phyloP scores from a whole-genome alignment of 2,797 vertebrate species.

The Lates japonicus region DNA sequence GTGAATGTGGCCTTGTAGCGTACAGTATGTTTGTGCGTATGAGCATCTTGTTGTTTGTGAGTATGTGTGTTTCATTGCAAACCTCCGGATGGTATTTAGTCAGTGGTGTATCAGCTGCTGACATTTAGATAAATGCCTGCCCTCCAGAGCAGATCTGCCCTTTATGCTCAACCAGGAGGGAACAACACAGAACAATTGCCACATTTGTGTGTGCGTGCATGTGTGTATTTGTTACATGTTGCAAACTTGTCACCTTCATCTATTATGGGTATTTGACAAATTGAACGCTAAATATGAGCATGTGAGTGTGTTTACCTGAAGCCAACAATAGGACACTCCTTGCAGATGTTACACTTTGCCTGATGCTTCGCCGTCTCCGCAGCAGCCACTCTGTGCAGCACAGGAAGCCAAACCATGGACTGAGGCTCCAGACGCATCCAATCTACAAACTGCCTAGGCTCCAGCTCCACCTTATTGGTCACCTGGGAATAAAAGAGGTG shows the following conservation, averaged over 20 bases:
- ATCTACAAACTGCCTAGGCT: slow-evolving; percentile 93
- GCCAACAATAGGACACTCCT: slow-evolving; percentile 97
- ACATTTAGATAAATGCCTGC: slow-evolving; percentile 87
- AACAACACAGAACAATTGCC: slow-evolving; percentile 54
- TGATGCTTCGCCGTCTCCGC: slow-evolving; percentile 98
- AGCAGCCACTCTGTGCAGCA: slow-evolving; percentile 95
- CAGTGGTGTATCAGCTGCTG: slow-evolving; percentile 80
- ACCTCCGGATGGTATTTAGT: slow-evolving; percentile 80
- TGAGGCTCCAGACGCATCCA: slow-evolving; percentile 98
- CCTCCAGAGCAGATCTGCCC: slow-evolving; percentile 81
- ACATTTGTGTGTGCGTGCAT: slow-evolving; percentile 32
- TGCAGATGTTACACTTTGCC: slow-evolving; percentile 99
- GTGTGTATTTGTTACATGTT: slow-evolving; percentile 32
- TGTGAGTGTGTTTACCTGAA: slow-evolving; percentile 88
- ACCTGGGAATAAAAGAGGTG: slow-evolving; percentile 82
- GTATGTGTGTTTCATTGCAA: slow-evolving; percentile 48
- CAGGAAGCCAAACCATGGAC: slow-evolving; percentile 99
- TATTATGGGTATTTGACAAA: neutral
- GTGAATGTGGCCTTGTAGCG: neutral
- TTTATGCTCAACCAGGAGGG: slow-evolving; percentile 77
- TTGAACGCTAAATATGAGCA: slow-evolving; percentile 6
- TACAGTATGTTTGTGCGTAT: slow-evolving; percentile 14
- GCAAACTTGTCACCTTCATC: slow-evolving; percentile 11
- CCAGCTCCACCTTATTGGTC: slow-evolving; percentile 95
- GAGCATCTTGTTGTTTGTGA: slow-evolving; percentile 32